phyloP scores from a whole-genome alignment of 92 coral and sea anemone genomes.

The Anthopleura xanthogrammica region DNA sequence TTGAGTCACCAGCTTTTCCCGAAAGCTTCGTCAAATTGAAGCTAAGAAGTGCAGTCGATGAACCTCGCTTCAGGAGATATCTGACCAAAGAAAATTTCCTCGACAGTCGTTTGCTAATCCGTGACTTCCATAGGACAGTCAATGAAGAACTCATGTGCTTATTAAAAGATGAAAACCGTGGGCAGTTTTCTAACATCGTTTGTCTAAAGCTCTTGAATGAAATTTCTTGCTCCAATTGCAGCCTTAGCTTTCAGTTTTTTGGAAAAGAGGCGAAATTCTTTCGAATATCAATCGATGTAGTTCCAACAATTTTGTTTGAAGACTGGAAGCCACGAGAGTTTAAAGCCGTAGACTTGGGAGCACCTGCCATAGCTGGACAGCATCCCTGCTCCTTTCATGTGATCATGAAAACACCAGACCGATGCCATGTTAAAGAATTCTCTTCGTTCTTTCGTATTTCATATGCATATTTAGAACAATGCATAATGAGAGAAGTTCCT shows the following conservation, averaged over 20 bases:
- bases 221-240: conserved; percentile 32
- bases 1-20: conserved; percentile 30
- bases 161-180: conserved; percentile 18
- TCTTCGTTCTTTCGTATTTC: conserved; percentile 36
- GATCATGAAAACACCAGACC: conserved; percentile 32
- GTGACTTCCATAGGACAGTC: conserved; percentile 32
- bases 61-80: conserved; percentile 38
- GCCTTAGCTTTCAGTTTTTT: conserved; percentile 38
- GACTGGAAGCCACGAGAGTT: conserved; percentile 36
- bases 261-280: conserved; percentile 38
- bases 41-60: conserved; percentile 17
- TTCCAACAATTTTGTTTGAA: conserved; percentile 34
- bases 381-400: conserved; percentile 3
- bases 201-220: conserved; percentile 34
- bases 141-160: conserved; percentile 30
- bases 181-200: conserved; percentile 23
- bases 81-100: conserved; percentile 32
- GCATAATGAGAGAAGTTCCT: conserved; percentile 28
- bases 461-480: conserved; percentile 34
- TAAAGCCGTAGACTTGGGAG: conserved; percentile 5
- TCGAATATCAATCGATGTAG: conserved; percentile 36
- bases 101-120: conserved; percentile 29
- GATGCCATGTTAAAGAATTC: conserved; percentile 41
- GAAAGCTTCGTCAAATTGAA: conserved; percentile 38
- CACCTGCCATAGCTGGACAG: not conserved